Evolutionary conservation across 2,888 invertebrate genomes (phyloP), one percentile per base, ranked within the genome.

Genomic region (Torymus tubicola): DNA sequence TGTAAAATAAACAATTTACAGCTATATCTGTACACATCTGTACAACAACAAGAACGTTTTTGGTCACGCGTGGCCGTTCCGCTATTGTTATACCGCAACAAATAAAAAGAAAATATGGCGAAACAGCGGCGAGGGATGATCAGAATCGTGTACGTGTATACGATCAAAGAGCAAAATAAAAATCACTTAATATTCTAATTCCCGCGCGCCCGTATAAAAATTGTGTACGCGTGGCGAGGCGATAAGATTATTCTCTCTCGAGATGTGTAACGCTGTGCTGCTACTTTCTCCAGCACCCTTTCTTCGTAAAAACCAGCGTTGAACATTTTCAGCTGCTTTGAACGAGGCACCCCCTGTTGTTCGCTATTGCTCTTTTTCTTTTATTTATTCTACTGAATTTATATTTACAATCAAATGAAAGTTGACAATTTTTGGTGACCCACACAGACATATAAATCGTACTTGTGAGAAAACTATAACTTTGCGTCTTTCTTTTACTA

Each of bases 141-240:
- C 31, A 2, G 31, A 4, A 31, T 5, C 31, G 31, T 31, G 31
- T 31, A 31, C 5, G 31, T 31, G 3, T 31, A 31, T 31, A 31
- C 31, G 31, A 31, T 31, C 3, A 31, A 31, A 31, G 31, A 31
- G 31, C 4, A 31, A 31, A 31, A 31, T 5, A 2, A 60, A 57
- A 18, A 73, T 64, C 42, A 18, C 64, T 65, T 14, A 14, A 68
- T 68, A 76, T 76, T 76, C 68, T 76, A 76, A 76, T 65, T 73
- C 11, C 50, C 50, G 16, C 21, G 31, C 31, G 31, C 31, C 31
- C 31, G 31, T 5, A 31, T 31, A 31, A 3, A 31, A 31, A 31
- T 31, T 31, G 5, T 31, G 5, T 31, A 31, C 31, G 31, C 31
- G 31, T 31, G 31, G 31, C 31, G 31, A 31, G 31, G 31, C 31